A percentile compares a stretch with the other conserved stretches of the same genome.
These are phyloP conservation scores for Mythimna ferrago DNA, from an alignment of 2,888 invertebrate genomes.

Conservation along the genomic window DNA sequence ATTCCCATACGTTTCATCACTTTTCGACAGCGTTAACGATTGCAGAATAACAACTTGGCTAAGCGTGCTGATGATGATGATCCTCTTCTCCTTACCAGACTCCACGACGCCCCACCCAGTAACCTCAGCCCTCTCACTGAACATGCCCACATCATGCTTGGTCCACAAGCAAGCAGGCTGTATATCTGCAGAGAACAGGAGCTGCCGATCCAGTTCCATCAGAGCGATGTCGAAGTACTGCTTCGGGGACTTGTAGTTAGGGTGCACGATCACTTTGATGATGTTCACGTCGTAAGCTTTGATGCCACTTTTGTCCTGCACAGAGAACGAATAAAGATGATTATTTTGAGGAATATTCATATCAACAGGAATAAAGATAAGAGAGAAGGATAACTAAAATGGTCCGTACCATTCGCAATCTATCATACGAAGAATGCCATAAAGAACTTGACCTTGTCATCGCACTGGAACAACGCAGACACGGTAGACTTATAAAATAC, in stretches of 20 bases:
- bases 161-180: conserved; percentile 81
- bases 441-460: no score
- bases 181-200: conserved; percentile 70
- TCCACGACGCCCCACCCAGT: conserved; percentile 81
- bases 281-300: conserved; percentile 64
- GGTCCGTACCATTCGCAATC: no score
- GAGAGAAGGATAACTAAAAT: no score
- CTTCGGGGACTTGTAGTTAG: conserved; percentile 74
- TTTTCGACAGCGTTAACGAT: no score
- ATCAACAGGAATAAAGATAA: no score
- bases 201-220: conserved; percentile 69
- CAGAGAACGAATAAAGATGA: not conserved
- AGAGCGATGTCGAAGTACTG: conserved; percentile 81
- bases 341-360: not conserved
- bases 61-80: no score
- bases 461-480: no score
- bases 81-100: conserved; percentile 64
- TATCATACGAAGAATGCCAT: no score
- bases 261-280: conserved; percentile 72
- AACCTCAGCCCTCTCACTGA: conserved; percentile 68
- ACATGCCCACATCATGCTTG: conserved; percentile 56
- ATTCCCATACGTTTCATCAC: no score
- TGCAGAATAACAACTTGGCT: no score
- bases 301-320: conserved; percentile 13
- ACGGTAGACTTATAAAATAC: no score